Evolutionary conservation across 2,113 vertebrate genomes (phyloP).

Genomic region (Tautogolabrus adspersus): DNA sequence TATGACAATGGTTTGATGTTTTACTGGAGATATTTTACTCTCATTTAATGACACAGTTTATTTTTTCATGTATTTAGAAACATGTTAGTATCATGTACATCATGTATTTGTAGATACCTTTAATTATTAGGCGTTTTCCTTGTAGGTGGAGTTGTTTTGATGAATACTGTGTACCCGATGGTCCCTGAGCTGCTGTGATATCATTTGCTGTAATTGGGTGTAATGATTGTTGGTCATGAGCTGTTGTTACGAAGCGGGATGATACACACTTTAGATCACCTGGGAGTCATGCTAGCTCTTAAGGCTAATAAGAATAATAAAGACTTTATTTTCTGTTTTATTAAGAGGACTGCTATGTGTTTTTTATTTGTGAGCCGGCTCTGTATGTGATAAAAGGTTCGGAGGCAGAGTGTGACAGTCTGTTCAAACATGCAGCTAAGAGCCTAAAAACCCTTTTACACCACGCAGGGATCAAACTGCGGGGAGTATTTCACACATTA

Average conservation of each 20-base stretch:
- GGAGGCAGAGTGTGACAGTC: background rate
- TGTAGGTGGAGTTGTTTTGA: background rate
- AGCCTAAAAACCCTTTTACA: background rate
- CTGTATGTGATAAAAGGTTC: conserved; percentile 12
- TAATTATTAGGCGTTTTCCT: background rate
- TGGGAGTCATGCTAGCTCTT: background rate
- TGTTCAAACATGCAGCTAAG: background rate
- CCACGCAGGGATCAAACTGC: conserved; percentile 5
- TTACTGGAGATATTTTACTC: no score
- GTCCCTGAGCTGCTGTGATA: conserved; percentile 5
- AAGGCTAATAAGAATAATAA: background rate
- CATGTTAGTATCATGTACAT: no score
- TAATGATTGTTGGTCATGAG: conserved; percentile 17
- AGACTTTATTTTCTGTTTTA: background rate
- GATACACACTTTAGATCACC: background rate
- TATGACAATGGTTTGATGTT: no score
- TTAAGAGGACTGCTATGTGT: background rate
- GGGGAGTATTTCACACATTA: background rate
- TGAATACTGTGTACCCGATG: background rate
- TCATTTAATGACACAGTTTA: no score
- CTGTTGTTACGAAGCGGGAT: conserved; percentile 3
- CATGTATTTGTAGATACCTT: background rate
- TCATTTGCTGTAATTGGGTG: background rate
- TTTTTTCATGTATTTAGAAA: no score
- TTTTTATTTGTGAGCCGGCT: background rate